Evolutionary conservation across 2,888 invertebrate genomes (phyloP).

Genomic region (Gari tellinella): DNA sequence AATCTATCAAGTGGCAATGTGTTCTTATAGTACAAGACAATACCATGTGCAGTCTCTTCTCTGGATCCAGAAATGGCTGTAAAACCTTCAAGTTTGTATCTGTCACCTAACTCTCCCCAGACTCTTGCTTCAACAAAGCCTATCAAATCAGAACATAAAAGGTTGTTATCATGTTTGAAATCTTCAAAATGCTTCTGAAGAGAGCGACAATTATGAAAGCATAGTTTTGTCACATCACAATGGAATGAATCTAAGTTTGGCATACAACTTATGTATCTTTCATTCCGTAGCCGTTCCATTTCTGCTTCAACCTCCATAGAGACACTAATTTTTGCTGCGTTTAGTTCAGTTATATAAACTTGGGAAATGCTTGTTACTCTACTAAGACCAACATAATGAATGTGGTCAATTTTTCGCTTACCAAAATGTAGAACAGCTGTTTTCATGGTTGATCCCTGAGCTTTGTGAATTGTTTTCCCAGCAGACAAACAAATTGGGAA

Average conservation of each 20-base stretch:
- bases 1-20: not conserved
- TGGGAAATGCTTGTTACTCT: constrained; percentile 39
- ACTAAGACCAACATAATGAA: too few relatives aligned
- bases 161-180: constrained; percentile 19
- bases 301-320: constrained; percentile 31
- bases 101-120: not conserved
- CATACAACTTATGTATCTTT: not conserved
- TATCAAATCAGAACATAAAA: constrained; percentile 31
- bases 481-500: constrained; percentile 52
- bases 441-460: too few relatives aligned
- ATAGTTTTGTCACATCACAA: not conserved
- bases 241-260: not conserved
- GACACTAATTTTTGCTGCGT: constrained; percentile 32
- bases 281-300: constrained; percentile 28
- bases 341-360: constrained; percentile 40
- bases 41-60: constrained; percentile 23
- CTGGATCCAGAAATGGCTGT: constrained; percentile 1
- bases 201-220: constrained; percentile 47
- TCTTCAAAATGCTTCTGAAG: constrained; percentile 33
- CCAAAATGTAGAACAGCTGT: constrained; percentile 53
- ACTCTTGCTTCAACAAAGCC: constrained; percentile 43
- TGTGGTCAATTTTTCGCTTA: too few relatives aligned
- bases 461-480: too few relatives aligned
- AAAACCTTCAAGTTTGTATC: constrained; percentile 27
- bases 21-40: constrained; percentile 21